Conservation (phyloP, 2,113 vertebrate species). For the Callocephalon fimbriatum region DNA sequence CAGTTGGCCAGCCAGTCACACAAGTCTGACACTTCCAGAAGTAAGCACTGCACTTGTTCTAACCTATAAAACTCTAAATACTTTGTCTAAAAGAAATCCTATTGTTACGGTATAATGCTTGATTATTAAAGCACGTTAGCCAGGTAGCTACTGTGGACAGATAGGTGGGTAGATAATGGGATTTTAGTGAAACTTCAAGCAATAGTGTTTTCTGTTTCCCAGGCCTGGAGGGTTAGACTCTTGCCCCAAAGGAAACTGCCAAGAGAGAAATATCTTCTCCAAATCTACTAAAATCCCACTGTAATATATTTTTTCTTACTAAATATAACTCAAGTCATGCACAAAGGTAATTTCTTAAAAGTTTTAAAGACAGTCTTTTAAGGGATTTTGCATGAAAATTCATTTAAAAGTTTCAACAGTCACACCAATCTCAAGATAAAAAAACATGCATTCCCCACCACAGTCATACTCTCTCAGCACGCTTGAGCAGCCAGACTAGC, state of each 20-base stretch:
- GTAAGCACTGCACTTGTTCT: background rate
- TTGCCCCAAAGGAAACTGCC: background rate
- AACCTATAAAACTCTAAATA: background rate
- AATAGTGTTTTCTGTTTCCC: too few relatives aligned
- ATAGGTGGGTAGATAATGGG: background rate
- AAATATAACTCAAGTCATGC: background rate
- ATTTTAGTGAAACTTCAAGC: background rate
- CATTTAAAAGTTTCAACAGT: background rate
- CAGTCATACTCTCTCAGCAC: background rate
- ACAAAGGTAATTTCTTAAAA: background rate
- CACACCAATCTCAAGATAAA: background rate
- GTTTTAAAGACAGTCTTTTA: background rate
- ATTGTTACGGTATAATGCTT: background rate
- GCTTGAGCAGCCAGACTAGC: background rate
- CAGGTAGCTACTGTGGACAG: background rate
- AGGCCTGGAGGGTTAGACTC: background rate
- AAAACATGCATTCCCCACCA: background rate
- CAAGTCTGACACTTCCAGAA: background rate
- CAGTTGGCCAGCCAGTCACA: background rate
- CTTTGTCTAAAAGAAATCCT: background rate
- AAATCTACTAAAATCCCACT: background rate
- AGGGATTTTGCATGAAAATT: background rate
- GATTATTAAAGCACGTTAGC: background rate
- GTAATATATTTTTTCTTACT: background rate
- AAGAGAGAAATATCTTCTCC: background rate